Evolutionary conservation across 1,140 invertebrate genomes (phyloP), one percentile per base, ranked within the genome.

Genomic region (Apocrypta bakeri): DNA sequence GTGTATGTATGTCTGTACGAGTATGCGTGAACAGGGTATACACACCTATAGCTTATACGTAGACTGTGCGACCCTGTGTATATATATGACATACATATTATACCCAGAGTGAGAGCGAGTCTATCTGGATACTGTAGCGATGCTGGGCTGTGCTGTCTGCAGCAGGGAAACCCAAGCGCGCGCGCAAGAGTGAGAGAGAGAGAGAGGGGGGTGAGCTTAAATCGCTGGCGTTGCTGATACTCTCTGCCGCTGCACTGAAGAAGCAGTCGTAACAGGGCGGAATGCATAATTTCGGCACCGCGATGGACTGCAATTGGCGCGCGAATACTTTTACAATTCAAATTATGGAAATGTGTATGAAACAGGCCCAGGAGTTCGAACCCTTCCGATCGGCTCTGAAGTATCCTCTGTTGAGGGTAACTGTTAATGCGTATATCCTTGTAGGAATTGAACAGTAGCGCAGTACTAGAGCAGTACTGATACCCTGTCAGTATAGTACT

Each of bases 281-380:
- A 37, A 71, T 73, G 63, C 82, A 83, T 83, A 83, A 83, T 79
- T 83, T 61, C 40, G 63, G 25, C 12, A 21, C 48, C 21, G 48
- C 2, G 21, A 21, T 17, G 68, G 25, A 21, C 76, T 74, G 82
- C 82, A 78, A 83, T 83, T 78, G 81, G 75, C 69, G 76, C 61
- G 81, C 81, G 74, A 72, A 82, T 83, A 66, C 81, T 83, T 78
- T 79, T 79, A 83, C 82, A 83, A 83, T 83, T 83, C 82, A 79
- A 79, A 79, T 83, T 79, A 75, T 78, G 69, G 71, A 82, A 82
- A 82, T 82, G 63, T 25, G 63, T 24, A 14, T 14, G 27, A 24
- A 31, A 24, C 74, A 27, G 48, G 74, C 17, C 1, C 21, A 37
- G 48, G 48, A 17, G n/a, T 21, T 56, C 48, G 48, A n/a, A n/a